Base-by-base conservation (phyloP, 2,113 vertebrate genomes). In the Atlantisia rogersi region DNA sequence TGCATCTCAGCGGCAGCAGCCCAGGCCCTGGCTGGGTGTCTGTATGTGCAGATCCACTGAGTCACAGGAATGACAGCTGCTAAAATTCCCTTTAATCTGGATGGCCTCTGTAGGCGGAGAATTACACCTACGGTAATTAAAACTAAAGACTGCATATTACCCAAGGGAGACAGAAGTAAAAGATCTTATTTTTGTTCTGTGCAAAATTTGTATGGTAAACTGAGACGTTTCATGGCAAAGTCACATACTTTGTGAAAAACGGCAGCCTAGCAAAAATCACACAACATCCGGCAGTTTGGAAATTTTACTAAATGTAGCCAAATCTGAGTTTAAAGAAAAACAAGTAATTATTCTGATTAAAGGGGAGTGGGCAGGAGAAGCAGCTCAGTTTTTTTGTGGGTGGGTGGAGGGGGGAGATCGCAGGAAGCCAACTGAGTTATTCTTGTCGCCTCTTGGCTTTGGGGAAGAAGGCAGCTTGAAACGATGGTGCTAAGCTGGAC, bases 331-430 rank as follows among this genome's bases (percentile, higher is more conserved):
- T 90, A 94, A 95, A 94, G 95, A 97, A 96, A 97, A 97, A 96
- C 96, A 97, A 96, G 96, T 96, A 84, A 94, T 97, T 97, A 96
- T 96, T 97, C 95, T 94, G 92, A 94, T 96, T 95, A 96, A 95
- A 96, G 94, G 85, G 83, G 91, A 92, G 94, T 88, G 93, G 91
- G 93, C 94, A 96, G 90, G 85, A 96, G 92, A 94, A 96, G 91
- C 6, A 94, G 86, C 92, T 97, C 88, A 35, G 65, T 40, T 94
- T 92, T 80, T 87, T 91, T 95, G 87, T 94, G 95, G 91, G 95
- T 89, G 93, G 93, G 95, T 89, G 93, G 93, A 86, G 77, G 42
- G 81, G 74, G 80, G 74, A 84, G 91, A 94, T 91, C 21, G 13
- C 91, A 86, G 93, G 88, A 94, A 93, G 78, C 75, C 9, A 6